Conservation (phyloP, 2,797 vertebrate species). For the Anableps anableps region DNA sequence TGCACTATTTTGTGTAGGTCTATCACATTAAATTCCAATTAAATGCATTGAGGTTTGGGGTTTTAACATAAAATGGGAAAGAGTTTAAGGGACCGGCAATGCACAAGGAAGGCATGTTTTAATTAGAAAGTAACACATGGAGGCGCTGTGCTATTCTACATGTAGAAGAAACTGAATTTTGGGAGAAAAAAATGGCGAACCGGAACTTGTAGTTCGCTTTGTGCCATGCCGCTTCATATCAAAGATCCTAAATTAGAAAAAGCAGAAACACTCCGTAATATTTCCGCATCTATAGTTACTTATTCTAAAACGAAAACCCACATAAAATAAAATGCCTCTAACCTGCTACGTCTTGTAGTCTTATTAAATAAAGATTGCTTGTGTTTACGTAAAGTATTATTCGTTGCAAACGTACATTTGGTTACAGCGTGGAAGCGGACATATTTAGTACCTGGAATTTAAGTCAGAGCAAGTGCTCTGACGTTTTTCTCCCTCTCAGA, state of each 20-base stretch:
- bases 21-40: not conserved
- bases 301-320: not conserved
- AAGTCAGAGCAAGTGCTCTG: slow-evolving; percentile 31
- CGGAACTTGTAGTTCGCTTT: slow-evolving; percentile 44
- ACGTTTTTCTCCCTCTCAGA: fast-evolving
- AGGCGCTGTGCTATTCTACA: not conserved
- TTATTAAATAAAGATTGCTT: not conserved
- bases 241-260: slow-evolving; percentile 29
- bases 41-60: not conserved
- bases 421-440: not conserved
- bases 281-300: not conserved
- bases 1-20: not conserved
- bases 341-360: too few species aligned
- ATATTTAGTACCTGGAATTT: not conserved
- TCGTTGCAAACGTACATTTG: too few species aligned
- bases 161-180: slow-evolving; percentile 8
- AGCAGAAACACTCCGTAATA: not conserved
- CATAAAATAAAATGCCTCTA: not conserved
- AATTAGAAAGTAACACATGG: slow-evolving; percentile 9
- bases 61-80: not conserved
- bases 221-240: not conserved
- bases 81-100: not conserved
- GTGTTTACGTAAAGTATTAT: not conserved
- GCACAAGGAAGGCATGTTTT: not conserved
- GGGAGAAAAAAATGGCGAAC: slow-evolving; percentile 16